A percentile compares a stretch with the other conserved stretches of the same genome.
These are phyloP conservation scores for Drepanosiphum platanoidis DNA, from an alignment of 2,888 invertebrate species.

Conservation along the genomic window DNA sequence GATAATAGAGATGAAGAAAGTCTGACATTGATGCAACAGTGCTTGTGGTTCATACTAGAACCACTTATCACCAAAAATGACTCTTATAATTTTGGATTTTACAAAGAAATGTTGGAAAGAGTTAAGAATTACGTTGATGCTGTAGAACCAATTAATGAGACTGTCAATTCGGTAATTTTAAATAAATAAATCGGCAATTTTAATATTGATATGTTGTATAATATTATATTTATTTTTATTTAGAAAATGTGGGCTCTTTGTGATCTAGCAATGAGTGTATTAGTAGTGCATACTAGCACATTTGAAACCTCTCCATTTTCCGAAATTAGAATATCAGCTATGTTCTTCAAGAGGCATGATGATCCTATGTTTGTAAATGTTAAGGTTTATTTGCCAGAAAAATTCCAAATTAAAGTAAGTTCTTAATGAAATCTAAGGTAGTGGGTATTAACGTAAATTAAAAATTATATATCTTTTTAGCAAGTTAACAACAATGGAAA, in stretches of 20 bases:
- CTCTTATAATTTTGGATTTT: conserved; percentile 93
- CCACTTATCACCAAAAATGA: conserved; percentile 93
- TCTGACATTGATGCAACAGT: conserved; percentile 82
- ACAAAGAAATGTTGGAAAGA: conserved; percentile 89
- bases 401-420: conserved; percentile 59
- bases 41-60: conserved; percentile 93
- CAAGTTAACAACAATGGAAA: conserved; percentile 59
- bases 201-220: not conserved
- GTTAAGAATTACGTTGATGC: conserved; percentile 96
- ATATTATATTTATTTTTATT: conserved; percentile 61
- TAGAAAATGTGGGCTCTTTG: conserved; percentile 97
- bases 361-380: conserved; percentile 75
- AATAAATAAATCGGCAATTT: not conserved
- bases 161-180: conserved; percentile 81
- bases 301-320: conserved; percentile 90
- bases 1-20: conserved; percentile 80
- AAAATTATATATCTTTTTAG: conserved; percentile 4
- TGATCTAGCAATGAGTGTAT: conserved; percentile 91
- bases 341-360: conserved; percentile 85
- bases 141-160: conserved; percentile 82
- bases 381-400: conserved; percentile 79
- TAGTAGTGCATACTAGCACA: conserved; percentile 85
- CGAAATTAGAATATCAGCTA: conserved; percentile 86
- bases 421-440: not conserved
- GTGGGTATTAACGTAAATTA: not conserved